Percentiles rank a stretch among this genome's conserved stretches.
phyloP scores from a whole-genome alignment of 1,140 invertebrate species.

The Psix sp. region DNA sequence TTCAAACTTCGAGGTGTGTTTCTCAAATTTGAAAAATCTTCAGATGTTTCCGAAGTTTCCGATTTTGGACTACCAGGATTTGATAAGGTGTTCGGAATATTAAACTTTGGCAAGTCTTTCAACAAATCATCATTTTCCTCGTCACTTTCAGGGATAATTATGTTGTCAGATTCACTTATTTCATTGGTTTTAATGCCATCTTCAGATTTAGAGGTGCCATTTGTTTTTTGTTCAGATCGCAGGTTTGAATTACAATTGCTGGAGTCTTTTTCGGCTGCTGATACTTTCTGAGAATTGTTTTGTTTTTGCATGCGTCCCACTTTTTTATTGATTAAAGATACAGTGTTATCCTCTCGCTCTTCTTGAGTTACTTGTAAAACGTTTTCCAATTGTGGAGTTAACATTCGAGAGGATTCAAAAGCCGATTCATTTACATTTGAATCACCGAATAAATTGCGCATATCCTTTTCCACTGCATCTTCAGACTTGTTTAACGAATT shows the following conservation, averaged over 20 bases:
- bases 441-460: slow-evolving; percentile 22
- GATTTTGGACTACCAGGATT: slow-evolving; percentile 37
- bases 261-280: neutral
- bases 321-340: neutral
- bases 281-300: neutral
- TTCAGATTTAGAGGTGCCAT: too few species aligned
- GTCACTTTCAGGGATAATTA: slow-evolving; percentile 9
- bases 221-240: neutral
- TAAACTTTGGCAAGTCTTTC: slow-evolving; percentile 29
- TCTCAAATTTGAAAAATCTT: slow-evolving; percentile 2
- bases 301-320: neutral
- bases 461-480: slow-evolving; percentile 21
- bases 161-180: neutral
- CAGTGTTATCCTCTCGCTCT: too few species aligned
- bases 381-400: slow-evolving; percentile 22
- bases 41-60: slow-evolving; percentile 14
- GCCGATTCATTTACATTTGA: neutral
- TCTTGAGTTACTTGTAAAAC: slow-evolving; percentile 4
- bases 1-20: slow-evolving; percentile 25
- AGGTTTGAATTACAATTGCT: neutral
- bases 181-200: neutral
- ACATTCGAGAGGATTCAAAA: slow-evolving; percentile 24
- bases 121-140: slow-evolving; percentile 27
- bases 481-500: neutral
- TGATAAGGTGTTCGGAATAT: slow-evolving; percentile 27